Conservation (phyloP, 37 sponge, comb jelly and placozoan genomes). For the Ephydatia muelleri region DNA sequence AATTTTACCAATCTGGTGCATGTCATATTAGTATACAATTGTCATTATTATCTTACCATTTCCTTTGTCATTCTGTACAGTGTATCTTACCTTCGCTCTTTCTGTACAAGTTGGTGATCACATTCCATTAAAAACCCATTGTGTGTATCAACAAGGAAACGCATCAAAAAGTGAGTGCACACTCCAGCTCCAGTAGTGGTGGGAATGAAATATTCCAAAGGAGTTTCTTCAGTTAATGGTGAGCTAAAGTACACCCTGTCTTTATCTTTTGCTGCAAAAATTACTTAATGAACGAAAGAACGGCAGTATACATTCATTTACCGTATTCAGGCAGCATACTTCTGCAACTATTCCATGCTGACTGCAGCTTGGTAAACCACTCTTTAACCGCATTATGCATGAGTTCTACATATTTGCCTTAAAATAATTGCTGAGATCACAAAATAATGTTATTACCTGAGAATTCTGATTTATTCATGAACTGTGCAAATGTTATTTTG, state of each 20-base stretch:
- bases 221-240: neutral
- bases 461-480: neutral
- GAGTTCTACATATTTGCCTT: neutral
- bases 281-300: neutral
- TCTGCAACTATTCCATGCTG: neutral
- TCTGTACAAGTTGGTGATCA: neutral
- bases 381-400: neutral
- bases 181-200: slow-evolving; percentile 33
- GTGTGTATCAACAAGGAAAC: slow-evolving; percentile 41
- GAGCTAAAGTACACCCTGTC: slow-evolving; percentile 4
- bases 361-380: neutral
- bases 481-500: slow-evolving; percentile 13
- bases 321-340: slow-evolving; percentile 6
- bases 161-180: slow-evolving; percentile 31
- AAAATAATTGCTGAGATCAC: neutral
- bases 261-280: slow-evolving; percentile 11
- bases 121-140: slow-evolving; percentile 42
- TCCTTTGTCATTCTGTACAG: too few relatives aligned
- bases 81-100: neutral
- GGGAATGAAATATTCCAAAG: slow-evolving; percentile 47
- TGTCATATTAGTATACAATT: too few relatives aligned
- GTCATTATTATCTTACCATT: too few relatives aligned
- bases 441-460: neutral
- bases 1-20: too few relatives aligned
- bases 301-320: neutral